A percentile compares a stretch with the other conserved stretches of the same genome.
Conservation (phyloP, 2,113 vertebrate species). For the Benitochromis conjunctus region DNA sequence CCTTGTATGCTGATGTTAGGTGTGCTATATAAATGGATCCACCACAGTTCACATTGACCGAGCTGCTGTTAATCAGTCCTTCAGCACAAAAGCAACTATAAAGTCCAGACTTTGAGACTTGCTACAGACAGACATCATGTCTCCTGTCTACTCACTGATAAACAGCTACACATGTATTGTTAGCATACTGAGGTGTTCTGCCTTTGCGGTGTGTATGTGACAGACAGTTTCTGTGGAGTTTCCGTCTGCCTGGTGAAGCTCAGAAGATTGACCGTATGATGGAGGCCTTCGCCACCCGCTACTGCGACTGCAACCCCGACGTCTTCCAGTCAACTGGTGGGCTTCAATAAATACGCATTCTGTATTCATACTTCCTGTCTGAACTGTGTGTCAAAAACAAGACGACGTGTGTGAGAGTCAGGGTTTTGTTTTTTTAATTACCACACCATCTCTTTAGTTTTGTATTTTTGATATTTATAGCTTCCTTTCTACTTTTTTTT, state of each 20-base stretch:
- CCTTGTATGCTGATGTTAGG: not conserved
- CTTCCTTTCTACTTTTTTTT: not conserved
- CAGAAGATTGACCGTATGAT: slow-evolving; percentile 99
- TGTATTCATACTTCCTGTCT: not conserved
- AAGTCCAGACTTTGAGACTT: not conserved
- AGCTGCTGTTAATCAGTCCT: not conserved
- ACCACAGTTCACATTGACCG: accelerated
- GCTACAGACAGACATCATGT: not conserved
- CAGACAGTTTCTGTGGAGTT: slow-evolving; percentile 97
- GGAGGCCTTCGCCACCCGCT: slow-evolving; percentile 89
- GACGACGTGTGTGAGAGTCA: not conserved
- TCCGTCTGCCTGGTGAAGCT: slow-evolving; percentile 91
- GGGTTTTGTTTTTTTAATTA: not conserved
- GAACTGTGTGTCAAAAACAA: not conserved
- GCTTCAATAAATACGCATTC: not conserved
- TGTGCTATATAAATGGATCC: not conserved
- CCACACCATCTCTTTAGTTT: not conserved
- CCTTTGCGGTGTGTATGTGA: not conserved
- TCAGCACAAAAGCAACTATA: not conserved
- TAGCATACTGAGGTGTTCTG: not conserved
- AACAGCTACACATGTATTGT: not conserved
- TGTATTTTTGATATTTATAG: not conserved
- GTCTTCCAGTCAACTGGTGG: slow-evolving; percentile 93
- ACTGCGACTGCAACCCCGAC: slow-evolving; percentile 84
- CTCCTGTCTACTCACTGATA: not conserved